These are phyloP conservation scores for Brachionichthys hirsutus DNA, from an alignment of 2,113 vertebrate genomes.

Conservation along the genomic window DNA sequence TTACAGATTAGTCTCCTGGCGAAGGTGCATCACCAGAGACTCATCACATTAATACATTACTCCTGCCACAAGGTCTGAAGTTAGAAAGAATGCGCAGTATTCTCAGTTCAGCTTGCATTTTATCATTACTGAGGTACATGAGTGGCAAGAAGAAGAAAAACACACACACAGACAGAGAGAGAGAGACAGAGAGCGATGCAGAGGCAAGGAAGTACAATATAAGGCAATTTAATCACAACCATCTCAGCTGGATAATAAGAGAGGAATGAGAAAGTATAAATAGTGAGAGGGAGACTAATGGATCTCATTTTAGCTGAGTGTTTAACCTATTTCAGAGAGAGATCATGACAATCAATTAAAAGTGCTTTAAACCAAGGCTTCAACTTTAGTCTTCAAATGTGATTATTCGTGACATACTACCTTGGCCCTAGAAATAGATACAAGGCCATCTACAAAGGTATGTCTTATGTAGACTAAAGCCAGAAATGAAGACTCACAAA, in stretches of 20 bases:
- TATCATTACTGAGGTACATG: too few species aligned
- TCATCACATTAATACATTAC: constrained; percentile 50
- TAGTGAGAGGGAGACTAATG: constrained; percentile 71
- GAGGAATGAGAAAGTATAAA: constrained; percentile 63
- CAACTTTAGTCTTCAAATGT: constrained; percentile 58
- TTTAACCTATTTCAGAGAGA: constrained; percentile 74
- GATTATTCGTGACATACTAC: constrained; percentile 63
- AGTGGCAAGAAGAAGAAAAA: too few species aligned
- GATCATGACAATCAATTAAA: constrained; percentile 75
- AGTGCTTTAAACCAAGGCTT: constrained; percentile 49
- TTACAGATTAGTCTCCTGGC: constrained; percentile 59
- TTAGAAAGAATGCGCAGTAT: constrained; percentile 12
- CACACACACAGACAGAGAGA: background rate
- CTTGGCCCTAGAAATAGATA: constrained; percentile 56
- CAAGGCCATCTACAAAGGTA: constrained; percentile 31
- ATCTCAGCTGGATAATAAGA: constrained; percentile 68
- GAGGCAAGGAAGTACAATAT: constrained; percentile 27
- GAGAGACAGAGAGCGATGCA: constrained; percentile 23
- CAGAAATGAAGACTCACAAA: background rate
- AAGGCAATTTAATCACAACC: constrained; percentile 66
- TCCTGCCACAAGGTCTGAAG: constrained; percentile 41
- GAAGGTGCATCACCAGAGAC: constrained; percentile 44
- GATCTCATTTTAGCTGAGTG: constrained; percentile 70
- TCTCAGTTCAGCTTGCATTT: background rate
- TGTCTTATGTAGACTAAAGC: background rate